Evolutionary conservation across 2,888 invertebrate species (phyloP), one percentile per base, ranked within the genome.

Genomic region (Helicoverpa assulta): DNA sequence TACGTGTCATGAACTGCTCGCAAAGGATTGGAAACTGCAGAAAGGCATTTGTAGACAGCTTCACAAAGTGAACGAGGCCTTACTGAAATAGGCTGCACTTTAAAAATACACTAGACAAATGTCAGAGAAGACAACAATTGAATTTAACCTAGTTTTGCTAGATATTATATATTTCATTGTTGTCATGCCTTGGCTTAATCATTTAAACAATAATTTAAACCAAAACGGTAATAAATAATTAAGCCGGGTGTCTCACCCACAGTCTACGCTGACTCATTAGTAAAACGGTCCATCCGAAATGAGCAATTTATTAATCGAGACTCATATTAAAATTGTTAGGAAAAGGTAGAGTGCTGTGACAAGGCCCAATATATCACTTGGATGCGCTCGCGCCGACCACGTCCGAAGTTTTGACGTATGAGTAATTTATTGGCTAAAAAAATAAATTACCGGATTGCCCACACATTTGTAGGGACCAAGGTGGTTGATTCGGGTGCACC

Each of bases 351-450:
- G 86, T 90, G 88, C 87, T 94, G 92, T 94, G 95, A 95, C 95
- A 94, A 89, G 93, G 77, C 80, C 91, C 93, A 90, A 95, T 95
- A 95, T 93, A 94, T 95, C 95, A 95, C 94, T 90, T 85, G 78
- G 56, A 65, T 86, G 88, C 85, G 88, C 87, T 87, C 88, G 86
- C 89, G 87, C 88, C 82, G 79, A 70, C 75, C 85, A 88, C 88
- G 91, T 91, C 91, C 92, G 85, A 92, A 92, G 90, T 94, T 95
- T 95, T 95, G 95, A 95, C 95, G 89, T 92, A 90, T 95, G 95
- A 95, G 95, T 95, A 92, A 95, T 95, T 94, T 95, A 95, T 95
- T 94, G 94, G 92, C 88, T 91, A 92, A 95, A 95, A 95, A 95
- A 95, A 95, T 91, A 95, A 95, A 95, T 95, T 94, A 95, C 94